Evolutionary conservation across 1,140 invertebrate genomes (phyloP), one percentile per base, ranked within the genome.

Genomic region (Drosophila pseudoananassae): DNA sequence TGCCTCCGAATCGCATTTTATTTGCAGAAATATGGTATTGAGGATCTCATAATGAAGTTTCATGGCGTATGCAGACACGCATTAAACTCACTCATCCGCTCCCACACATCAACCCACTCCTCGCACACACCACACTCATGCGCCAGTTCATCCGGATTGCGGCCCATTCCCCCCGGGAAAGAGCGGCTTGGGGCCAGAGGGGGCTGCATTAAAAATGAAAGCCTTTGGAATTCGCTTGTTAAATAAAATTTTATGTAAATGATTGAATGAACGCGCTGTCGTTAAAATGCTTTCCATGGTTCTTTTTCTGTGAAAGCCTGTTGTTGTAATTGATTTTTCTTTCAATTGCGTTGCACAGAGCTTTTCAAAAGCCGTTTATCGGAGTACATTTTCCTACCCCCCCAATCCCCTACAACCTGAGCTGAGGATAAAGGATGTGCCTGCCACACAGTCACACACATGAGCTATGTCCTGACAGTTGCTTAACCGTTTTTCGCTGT

Each of bases 31-130:
- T 87, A 36, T 36, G 33, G 33, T 36, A 70, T 85, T 70, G 77
- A 77, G 54, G 74, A 47, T 46, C 65, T 69, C 74, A 57, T 87
- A 76, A 87, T 88, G 75, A 83, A 69, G 63, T 83, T 87, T 71
- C 69, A 69, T 69, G 60, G 63, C 63, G 60, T 75, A 75, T 76
- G 71, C 76, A 84, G 50, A 80, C 64, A 65, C 43, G 57, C 57
- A 66, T 77, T 66, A 64, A 65, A 56, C 69, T 47, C 55, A 61
- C 55, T 50, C 46, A 47, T 14, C 31, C 10, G 46, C 33, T 12
- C 17, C 45, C 27, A 47, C 17, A 31, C n/a, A 25, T 33, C 40
- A 17, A n/a, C 10, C 10, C 12, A 4, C 2, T 4, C 33, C 33
- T 4, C 40, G 1, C 14, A 8, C 40, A 17, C 40, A 8, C 40